Evolutionary conservation across 2,113 vertebrate genomes (phyloP), one percentile per base, ranked within the genome.

Genomic region (Phaetusa simplex): DNA sequence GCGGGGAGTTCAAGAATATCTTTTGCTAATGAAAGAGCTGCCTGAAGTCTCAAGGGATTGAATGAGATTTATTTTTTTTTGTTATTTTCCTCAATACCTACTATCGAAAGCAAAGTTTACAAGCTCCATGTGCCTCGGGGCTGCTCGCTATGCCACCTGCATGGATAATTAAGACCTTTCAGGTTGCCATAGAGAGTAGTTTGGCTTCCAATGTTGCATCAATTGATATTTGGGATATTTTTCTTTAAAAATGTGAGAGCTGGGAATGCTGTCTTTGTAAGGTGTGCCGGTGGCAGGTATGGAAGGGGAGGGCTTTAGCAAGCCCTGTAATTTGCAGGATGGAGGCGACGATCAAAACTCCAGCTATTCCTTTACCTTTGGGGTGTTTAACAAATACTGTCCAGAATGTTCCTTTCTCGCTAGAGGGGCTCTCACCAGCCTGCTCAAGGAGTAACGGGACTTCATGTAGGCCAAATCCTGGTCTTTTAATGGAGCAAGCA

Each of bases 141-240:
- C 93, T 82, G 73, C 90, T 96, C 11, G 0, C 73, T 26, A 6
- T 96, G 92, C 92, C 90, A 64, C 95, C 96, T 77, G 92, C 92
- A 11, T 78, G 72, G 85, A 73, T 94, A 94, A 94, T 95, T 77
- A 85, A 81, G 90, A 94, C 90, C 88, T 94, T 94, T 73, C 64
- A 24, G 79, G 93, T 94, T 95, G 96, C 93, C 91, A 88, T 93
- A 96, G 94, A 94, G 91, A 95, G 40, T 45, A 70, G 84, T 93
- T 87, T 84, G 53, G 67, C 77, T 95, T 83, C 92, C 76, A 56
- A 14, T 86, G 53, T 64, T 5, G 65, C 80, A 86, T 74, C 64
- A 5, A 11, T 90, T 86, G 79, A 36, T 78, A 61, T 66, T 73
- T 86, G 90, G 76, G 92, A 71, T 81, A 24, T 49, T 88, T 92